Percentiles rank a stretch among this genome's conserved stretches.
Evolutionary conservation across 1,140 invertebrate genomes (phyloP).

Genomic region (Coptotermes formosanus): DNA sequence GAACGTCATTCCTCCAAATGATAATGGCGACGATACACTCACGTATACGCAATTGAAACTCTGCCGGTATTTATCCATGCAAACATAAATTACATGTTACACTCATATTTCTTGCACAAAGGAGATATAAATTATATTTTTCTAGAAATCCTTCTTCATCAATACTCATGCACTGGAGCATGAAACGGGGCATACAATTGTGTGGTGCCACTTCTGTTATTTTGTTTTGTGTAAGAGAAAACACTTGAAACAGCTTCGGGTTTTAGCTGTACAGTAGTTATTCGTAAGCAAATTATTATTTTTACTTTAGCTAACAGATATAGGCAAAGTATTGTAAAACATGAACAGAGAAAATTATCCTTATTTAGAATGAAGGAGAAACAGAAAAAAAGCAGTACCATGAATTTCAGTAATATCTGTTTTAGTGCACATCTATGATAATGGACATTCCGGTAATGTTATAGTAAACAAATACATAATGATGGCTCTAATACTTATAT

Average conservation of each 20-base stretch:
- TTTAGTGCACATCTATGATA: too few species aligned
- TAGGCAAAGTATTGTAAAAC: neutral
- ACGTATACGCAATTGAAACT: neutral
- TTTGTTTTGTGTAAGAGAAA: constrained; percentile 9
- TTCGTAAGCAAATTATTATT: neutral
- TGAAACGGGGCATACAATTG: neutral
- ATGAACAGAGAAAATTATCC: neutral
- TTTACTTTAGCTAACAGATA: neutral
- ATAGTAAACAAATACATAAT: too few species aligned
- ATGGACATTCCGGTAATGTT: too few species aligned
- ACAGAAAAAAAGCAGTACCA: too few species aligned
- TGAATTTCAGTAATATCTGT: too few species aligned
- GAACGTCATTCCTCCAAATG: neutral
- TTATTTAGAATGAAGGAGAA: neutral
- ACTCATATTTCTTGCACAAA: constrained; percentile 12
- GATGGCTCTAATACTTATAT: too few species aligned
- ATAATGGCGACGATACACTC: neutral
- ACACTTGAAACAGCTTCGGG: neutral
- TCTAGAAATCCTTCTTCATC: neutral
- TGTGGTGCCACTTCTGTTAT: neutral
- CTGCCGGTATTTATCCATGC: constrained; percentile 14
- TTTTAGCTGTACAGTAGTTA: neutral
- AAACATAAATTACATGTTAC: constrained; percentile 15
- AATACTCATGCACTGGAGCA: neutral
- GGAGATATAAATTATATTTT: neutral